Evolutionary conservation across 2,888 invertebrate genomes (phyloP).

Genomic region (Meiosimyza decipiens): DNA sequence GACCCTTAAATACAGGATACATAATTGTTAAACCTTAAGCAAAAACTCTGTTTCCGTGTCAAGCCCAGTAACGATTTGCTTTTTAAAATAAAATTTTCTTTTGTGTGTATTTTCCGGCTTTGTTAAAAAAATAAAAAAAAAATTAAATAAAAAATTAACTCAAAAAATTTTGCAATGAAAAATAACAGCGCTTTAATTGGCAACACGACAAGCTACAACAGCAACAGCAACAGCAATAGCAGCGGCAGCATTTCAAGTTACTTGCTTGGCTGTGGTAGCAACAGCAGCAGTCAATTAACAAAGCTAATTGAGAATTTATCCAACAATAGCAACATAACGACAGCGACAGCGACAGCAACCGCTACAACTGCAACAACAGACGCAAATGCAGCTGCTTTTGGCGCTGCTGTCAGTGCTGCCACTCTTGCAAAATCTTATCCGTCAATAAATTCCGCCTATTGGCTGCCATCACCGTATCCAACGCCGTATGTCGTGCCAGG

Average conservation of each 20-base stretch:
- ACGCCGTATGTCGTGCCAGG: slow-evolving; percentile 87
- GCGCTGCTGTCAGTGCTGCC: slow-evolving; percentile 24
- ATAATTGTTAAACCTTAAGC: neutral
- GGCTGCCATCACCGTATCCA: slow-evolving; percentile 83
- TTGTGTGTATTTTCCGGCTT: no score
- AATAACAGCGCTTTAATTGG: slow-evolving; percentile 58
- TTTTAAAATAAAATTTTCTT: no score
- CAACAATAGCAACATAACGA: slow-evolving; percentile 46
- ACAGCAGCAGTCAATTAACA: slow-evolving; percentile 60
- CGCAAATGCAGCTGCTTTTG: neutral
- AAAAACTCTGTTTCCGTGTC: neutral
- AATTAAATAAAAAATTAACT: neutral
- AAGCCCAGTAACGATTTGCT: no score
- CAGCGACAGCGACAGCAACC: slow-evolving; percentile 46
- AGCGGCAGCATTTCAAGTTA: slow-evolving; percentile 30
- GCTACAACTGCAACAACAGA: slow-evolving; percentile 25
- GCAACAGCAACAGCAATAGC: slow-evolving; percentile 33
- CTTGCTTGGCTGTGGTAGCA: neutral
- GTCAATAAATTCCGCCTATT: slow-evolving; percentile 85
- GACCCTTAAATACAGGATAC: neutral
- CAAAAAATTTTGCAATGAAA: slow-evolving; percentile 55
- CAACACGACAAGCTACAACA: slow-evolving; percentile 48
- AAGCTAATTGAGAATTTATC: slow-evolving; percentile 65
- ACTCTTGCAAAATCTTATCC: slow-evolving; percentile 71
- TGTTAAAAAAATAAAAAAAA: no score